These are phyloP conservation scores for Stigmatopora nigra DNA, from an alignment of 2,113 vertebrate species.

Conservation along the genomic window DNA sequence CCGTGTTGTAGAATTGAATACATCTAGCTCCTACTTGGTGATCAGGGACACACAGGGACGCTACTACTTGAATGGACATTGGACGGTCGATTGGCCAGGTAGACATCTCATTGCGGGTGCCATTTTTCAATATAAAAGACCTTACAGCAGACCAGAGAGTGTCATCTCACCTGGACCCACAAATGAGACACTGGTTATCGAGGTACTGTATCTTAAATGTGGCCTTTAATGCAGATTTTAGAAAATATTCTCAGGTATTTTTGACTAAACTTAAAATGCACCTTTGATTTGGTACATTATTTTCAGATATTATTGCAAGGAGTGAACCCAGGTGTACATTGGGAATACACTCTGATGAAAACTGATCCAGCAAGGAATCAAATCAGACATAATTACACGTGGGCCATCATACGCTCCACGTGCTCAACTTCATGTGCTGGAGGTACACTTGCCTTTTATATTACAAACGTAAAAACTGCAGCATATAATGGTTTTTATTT, in stretches of 20 bases:
- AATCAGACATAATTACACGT: slow-evolving; percentile 73
- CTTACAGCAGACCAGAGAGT: slow-evolving; percentile 76
- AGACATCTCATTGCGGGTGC: slow-evolving; percentile 76
- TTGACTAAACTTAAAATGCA: background rate
- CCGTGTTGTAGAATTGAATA: slow-evolving; percentile 72
- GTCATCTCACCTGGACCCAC: slow-evolving; percentile 76
- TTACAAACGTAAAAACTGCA: background rate
- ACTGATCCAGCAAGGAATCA: slow-evolving; percentile 49
- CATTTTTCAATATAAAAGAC: slow-evolving; percentile 77
- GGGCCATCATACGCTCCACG: slow-evolving; percentile 74
- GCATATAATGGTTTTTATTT: background rate
- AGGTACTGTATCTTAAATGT: slow-evolving; percentile 59
- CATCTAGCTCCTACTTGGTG: slow-evolving; percentile 79
- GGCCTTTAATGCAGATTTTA: background rate
- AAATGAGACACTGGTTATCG: slow-evolving; percentile 79
- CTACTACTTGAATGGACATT: slow-evolving; percentile 81
- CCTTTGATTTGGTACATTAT: background rate
- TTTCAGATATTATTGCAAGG: slow-evolving; percentile 79
- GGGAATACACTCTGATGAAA: slow-evolving; percentile 77
- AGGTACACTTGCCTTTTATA: slow-evolving; percentile 59
- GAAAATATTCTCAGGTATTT: background rate
- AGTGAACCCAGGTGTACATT: slow-evolving; percentile 77
- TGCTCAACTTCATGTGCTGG: slow-evolving; percentile 80
- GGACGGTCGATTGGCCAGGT: slow-evolving; percentile 83
- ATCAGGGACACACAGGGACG: slow-evolving; percentile 68